Percentiles rank a stretch among this genome's conserved stretches.
phyloP scores from a whole-genome alignment of 53 echinoderm and acorn worm genomes.

The Temnopleurus reevesii region DNA sequence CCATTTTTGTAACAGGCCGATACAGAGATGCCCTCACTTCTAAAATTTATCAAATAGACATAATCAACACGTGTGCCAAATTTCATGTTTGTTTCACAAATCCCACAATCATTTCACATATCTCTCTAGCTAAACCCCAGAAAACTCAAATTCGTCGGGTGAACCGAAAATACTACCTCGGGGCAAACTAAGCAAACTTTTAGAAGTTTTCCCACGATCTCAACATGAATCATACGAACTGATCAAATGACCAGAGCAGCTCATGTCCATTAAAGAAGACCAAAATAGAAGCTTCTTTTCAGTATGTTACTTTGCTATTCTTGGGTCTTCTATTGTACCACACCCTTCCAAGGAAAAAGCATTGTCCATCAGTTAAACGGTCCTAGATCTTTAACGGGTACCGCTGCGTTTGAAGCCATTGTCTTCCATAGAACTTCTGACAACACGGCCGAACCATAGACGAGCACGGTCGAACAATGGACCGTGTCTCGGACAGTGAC shows the following conservation, averaged over 20 bases:
- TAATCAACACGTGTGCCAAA: no score
- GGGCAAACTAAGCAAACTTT: no score
- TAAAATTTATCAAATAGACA: no score
- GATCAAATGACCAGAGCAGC: not conserved
- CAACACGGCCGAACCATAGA: not conserved
- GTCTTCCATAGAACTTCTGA: not conserved
- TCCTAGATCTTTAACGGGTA: not conserved
- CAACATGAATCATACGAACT: not conserved
- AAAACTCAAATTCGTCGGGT: no score
- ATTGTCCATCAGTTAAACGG: not conserved
- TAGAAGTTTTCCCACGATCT: not conserved
- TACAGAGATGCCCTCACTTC: no score
- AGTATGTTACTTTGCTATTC: not conserved
- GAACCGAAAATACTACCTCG: no score
- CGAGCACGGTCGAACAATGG: not conserved
- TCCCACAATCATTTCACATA: no score
- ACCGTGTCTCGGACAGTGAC: not conserved
- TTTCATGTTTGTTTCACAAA: no score
- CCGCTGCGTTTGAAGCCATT: slow-evolving; percentile 47
- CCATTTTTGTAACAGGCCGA: no score
- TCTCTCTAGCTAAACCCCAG: no score
- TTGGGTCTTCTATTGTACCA: not conserved
- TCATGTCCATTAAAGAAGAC: not conserved
- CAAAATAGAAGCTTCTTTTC: not conserved
- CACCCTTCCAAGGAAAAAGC: not conserved